A percentile compares a stretch with the other conserved stretches of the same genome.
Evolutionary conservation across 2,113 vertebrate species (phyloP).

Genomic region (Upupa epops): DNA sequence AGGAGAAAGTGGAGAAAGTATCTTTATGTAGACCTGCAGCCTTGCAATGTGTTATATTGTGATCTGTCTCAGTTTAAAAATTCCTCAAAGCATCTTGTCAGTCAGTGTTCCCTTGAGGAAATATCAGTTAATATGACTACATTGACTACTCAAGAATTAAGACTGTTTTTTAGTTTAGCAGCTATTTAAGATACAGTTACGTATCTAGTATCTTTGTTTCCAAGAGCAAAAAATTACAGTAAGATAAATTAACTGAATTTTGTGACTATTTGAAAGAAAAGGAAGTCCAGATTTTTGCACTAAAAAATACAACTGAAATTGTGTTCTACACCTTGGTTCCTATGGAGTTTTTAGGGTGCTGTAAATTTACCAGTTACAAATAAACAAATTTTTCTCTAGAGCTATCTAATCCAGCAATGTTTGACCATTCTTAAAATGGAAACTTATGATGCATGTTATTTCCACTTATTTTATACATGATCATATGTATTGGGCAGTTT

Average conservation of each 20-base stretch:
- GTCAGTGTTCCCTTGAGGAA: not conserved
- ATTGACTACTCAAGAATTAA: not conserved
- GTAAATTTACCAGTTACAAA: not conserved
- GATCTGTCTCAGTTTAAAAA: not conserved
- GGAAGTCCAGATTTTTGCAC: not conserved
- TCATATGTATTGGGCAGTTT: not conserved
- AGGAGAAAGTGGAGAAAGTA: not conserved
- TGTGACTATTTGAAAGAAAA: not conserved
- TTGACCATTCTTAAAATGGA: not conserved
- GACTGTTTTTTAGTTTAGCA: not conserved
- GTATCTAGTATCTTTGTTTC: not conserved
- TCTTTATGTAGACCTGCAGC: not conserved
- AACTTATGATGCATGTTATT: not conserved
- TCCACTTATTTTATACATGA: not conserved
- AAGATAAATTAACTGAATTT: not conserved
- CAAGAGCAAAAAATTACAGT: not conserved
- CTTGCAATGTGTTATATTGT: not conserved
- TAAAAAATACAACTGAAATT: not conserved
- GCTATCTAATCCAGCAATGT: not conserved
- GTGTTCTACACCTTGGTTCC: not conserved
- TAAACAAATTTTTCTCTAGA: not conserved
- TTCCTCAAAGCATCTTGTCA: not conserved
- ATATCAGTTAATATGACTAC: not conserved
- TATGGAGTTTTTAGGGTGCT: not conserved
- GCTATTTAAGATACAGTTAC: not conserved